A percentile compares a stretch with the other conserved stretches of the same genome.
These are phyloP conservation scores for Hypocryptadius cinnamomeus DNA, from an alignment of 2,113 vertebrate genomes.

Conservation along the genomic window DNA sequence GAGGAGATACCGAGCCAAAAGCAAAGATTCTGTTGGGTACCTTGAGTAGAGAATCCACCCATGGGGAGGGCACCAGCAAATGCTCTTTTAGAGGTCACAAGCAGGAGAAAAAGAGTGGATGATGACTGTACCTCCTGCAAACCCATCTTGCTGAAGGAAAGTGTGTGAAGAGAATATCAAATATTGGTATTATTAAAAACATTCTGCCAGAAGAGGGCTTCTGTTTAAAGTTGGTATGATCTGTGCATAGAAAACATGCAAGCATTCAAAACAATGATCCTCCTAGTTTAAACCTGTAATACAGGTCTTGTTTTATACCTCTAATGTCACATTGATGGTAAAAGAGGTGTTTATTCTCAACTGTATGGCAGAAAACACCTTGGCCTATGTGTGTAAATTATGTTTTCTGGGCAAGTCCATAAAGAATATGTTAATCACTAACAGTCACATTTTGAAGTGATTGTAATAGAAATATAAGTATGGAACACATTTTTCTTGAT, in stretches of 20 bases:
- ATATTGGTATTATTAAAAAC: background rate
- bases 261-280: background rate
- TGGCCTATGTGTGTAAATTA: background rate
- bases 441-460: background rate
- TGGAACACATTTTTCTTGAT: background rate
- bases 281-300: background rate
- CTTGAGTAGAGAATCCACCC: background rate
- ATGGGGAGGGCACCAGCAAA: background rate
- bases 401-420: background rate
- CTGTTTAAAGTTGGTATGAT: background rate
- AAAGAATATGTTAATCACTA: background rate
- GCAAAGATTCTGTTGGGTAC: background rate
- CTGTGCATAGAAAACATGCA: background rate
- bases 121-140: background rate
- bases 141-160: background rate
- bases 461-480: background rate
- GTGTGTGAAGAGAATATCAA: constrained; percentile 8
- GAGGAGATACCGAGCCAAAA: background rate
- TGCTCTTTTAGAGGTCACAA: background rate
- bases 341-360: background rate
- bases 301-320: background rate
- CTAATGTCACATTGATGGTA: background rate
- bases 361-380: background rate
- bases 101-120: background rate
- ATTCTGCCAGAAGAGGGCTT: constrained; percentile 18